Evolutionary conservation across 2,797 vertebrate genomes (phyloP).

Genomic region (Clangula hyemalis): DNA sequence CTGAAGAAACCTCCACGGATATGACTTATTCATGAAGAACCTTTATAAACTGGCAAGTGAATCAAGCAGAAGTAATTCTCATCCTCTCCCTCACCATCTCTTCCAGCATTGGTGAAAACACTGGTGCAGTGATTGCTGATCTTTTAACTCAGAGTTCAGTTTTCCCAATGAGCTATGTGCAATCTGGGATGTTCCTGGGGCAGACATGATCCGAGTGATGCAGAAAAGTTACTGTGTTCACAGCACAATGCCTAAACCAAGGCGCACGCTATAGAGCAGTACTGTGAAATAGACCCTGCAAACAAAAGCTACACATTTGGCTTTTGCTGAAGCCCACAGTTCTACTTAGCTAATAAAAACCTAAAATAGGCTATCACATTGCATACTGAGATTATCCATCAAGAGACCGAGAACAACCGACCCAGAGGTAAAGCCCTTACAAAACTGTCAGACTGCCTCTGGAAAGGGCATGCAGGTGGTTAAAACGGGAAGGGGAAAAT

Average conservation of each 20-base stretch:
- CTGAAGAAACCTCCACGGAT: neutral
- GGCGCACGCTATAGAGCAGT: neutral
- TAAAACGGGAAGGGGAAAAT: neutral
- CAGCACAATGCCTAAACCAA: neutral
- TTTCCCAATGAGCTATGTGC: neutral
- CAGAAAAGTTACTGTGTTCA: neutral
- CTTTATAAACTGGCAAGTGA: conserved; percentile 10
- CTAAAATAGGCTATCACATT: conserved; percentile 8
- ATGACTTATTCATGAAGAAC: conserved; percentile 32
- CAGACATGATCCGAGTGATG: fast-evolving
- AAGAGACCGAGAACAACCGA: neutral
- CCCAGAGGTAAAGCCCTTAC: neutral
- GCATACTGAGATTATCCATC: conserved; percentile 38
- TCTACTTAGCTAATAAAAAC: neutral
- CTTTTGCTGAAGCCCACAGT: neutral
- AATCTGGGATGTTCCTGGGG: neutral
- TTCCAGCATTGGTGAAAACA: neutral
- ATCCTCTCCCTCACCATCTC: neutral
- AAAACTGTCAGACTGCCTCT: neutral
- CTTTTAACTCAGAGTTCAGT: neutral
- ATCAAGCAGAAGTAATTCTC: conserved; percentile 22
- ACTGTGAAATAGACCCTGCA: neutral
- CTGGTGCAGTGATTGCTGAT: neutral
- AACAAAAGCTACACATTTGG: neutral
- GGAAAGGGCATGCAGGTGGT: neutral